phyloP scores from a whole-genome alignment of 2,888 invertebrate genomes.

The Halocaridina rubra region DNA sequence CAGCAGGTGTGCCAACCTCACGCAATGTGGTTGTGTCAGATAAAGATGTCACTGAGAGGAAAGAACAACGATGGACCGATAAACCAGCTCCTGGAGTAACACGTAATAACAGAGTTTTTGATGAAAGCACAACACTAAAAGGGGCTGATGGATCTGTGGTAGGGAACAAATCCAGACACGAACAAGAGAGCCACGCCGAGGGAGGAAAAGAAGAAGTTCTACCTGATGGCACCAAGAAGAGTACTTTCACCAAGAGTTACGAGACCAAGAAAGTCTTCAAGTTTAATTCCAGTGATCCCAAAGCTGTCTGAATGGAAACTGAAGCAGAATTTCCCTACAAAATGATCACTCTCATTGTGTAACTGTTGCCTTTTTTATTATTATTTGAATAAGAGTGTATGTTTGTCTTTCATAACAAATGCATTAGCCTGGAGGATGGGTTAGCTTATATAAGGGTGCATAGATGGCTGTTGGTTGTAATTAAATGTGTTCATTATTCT shows the following conservation, averaged over 20 bases:
- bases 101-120: conserved; percentile 52
- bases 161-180: conserved; percentile 53
- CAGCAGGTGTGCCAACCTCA: conserved; percentile 43
- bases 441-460: too few species aligned
- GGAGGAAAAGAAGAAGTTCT: conserved; percentile 55
- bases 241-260: conserved; percentile 63
- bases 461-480: too few species aligned
- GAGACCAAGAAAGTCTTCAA: conserved; percentile 60
- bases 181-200: conserved; percentile 61
- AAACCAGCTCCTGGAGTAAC: conserved; percentile 54
- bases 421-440: too few species aligned
- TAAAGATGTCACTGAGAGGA: conserved; percentile 54
- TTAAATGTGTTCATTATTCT: too few species aligned
- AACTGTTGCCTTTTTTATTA: too few species aligned
- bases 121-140: conserved; percentile 52
- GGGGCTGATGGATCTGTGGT: conserved; percentile 57
- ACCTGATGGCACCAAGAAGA: conserved; percentile 61
- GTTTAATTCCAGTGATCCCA: conserved; percentile 53
- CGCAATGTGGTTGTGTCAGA: conserved; percentile 40
- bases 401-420: too few species aligned
- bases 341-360: too few species aligned
- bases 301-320: conserved; percentile 53
- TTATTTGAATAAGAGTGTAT: too few species aligned
- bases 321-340: too few species aligned
- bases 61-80: conserved; percentile 61